A percentile compares a stretch with the other conserved stretches of the same genome.
phyloP scores from a whole-genome alignment of 2,797 vertebrate genomes.

The Eospalax fontanierii region DNA sequence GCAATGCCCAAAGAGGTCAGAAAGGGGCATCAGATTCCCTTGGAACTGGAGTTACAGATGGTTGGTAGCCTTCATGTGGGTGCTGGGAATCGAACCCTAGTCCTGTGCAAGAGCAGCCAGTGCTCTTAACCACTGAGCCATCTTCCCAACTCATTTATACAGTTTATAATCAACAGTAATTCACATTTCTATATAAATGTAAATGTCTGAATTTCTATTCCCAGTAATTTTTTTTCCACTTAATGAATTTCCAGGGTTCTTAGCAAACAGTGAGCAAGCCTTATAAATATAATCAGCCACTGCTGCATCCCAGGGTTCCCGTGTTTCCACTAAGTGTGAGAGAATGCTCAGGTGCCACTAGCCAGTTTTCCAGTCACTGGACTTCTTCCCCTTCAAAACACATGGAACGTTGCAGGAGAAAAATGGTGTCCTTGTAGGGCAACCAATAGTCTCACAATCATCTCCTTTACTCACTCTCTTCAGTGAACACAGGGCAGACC shows the following conservation, averaged over 20 bases:
- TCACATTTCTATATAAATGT: background rate
- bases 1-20: too few species aligned
- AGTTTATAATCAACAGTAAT: background rate
- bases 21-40: too few species aligned
- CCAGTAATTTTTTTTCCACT: background rate
- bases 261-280: background rate
- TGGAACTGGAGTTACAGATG: too few species aligned
- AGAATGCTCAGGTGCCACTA: background rate
- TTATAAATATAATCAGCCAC: background rate
- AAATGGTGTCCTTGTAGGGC: background rate
- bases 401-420: background rate
- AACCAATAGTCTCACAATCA: too few species aligned
- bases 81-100: too few species aligned
- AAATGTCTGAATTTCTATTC: conserved; percentile 3
- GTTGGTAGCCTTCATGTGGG: too few species aligned
- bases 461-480: background rate
- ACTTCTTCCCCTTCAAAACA: background rate
- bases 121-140: too few species aligned
- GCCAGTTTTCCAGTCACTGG: background rate
- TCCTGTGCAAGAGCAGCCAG: too few species aligned
- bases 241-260: background rate
- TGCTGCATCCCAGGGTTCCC: background rate
- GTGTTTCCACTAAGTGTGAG: background rate
- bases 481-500: background rate
- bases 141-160: too few species aligned